Base-by-base conservation (phyloP, 2,113 vertebrate species). In the Zosterops borbonicus region DNA sequence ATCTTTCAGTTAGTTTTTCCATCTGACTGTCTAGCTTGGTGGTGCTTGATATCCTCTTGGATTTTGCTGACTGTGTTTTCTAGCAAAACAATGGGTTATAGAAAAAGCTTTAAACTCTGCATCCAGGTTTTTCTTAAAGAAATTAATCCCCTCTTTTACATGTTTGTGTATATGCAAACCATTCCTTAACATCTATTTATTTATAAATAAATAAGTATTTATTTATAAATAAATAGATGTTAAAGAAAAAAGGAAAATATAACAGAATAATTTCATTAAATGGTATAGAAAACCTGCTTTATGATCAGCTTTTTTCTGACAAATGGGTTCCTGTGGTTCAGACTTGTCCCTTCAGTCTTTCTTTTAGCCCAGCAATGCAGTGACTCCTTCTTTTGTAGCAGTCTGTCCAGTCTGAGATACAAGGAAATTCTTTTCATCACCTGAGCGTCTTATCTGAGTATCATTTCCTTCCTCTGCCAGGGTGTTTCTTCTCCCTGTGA, bases 161-260 rank as follows among this genome's bases (percentile, higher is more conserved):
- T 3, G 6, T 21, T 0, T 41, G 0, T 50, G 4, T 31, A 4
- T 58, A 3, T 42, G 7, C 28, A 10, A 67, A 25, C 41, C 23
- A 39, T 39, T 39, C 37, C 37, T 39, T 39, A 39, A 39, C 37
- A 39, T 39, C 37, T 39, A 39, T 39, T 39, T 39, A 39, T 39
- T 39, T 39, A 39, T 39, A 39, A 39, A 5, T 39, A 39, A 39
- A 39, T 39, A 39, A 39, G 37, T 39, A 39, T 39, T 39, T 39
- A 39, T 10, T 39, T 39, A 39, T 39, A 39, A 47, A 63, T 58
- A 15, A 46, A 63, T 52, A 15, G 10, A 11, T 64, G 11, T 20
- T 78, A 46, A 74, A 59, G 27, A 25, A 31, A 33, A 63, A 39
- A n/a, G 17, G 15, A 31, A 39, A n/a, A 52, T 1, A 19, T 8